phyloP scores from a whole-genome alignment of 2,888 invertebrate species.

The Thecophora atra region DNA sequence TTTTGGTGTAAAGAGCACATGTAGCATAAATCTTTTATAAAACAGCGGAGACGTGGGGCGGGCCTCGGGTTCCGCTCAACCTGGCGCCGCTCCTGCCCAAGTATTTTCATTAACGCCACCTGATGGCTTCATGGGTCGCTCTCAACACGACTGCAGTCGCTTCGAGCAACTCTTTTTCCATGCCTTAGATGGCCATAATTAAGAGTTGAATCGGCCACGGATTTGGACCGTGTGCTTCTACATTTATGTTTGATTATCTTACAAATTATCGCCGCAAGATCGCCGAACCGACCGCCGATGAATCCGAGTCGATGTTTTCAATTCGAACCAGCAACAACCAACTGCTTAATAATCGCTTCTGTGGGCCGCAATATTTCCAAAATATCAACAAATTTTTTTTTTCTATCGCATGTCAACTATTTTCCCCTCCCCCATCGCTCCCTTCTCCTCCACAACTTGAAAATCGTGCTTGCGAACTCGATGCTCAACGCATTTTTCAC shows the following conservation, averaged over 20 bases:
- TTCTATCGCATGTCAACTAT: neutral
- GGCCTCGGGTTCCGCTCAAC: too few species aligned
- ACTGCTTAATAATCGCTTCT: conserved; percentile 10
- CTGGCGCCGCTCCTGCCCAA: too few species aligned
- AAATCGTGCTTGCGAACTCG: neutral
- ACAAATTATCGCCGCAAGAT: conserved; percentile 59
- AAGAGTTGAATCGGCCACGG: conserved; percentile 23
- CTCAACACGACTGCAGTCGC: too few species aligned
- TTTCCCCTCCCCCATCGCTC: neutral
- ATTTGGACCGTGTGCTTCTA: conserved; percentile 20
- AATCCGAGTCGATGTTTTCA: conserved; percentile 30
- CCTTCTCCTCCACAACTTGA: neutral
- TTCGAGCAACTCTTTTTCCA: neutral
- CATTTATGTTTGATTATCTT: conserved; percentile 48
- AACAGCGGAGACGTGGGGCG: too few species aligned
- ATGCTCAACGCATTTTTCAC: conserved; percentile 64
- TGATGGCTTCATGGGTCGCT: too few species aligned
- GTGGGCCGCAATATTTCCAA: neutral
- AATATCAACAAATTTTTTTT: neutral
- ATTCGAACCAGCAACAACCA: conserved; percentile 17
- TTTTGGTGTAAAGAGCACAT: too few species aligned
- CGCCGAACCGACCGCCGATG: too few species aligned
- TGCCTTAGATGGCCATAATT: conserved; percentile 27
- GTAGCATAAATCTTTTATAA: too few species aligned
- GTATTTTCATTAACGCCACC: too few species aligned